A percentile compares a stretch with the other conserved stretches of the same genome.
Evolutionary conservation across 2,113 vertebrate species (phyloP).

Genomic region (Ploceus nigricollis): DNA sequence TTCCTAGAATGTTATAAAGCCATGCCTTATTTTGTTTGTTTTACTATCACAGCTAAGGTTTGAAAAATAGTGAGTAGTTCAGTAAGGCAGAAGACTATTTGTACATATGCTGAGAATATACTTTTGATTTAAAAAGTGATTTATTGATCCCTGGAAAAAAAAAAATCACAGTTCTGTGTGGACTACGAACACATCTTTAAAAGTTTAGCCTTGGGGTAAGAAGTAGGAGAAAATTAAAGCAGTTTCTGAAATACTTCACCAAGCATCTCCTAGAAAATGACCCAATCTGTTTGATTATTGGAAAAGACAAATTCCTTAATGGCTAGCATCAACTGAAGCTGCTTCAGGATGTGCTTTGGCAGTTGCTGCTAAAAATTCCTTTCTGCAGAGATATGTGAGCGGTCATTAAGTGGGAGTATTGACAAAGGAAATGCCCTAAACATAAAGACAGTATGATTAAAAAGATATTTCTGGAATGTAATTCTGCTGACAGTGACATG

Average conservation of each 20-base stretch:
- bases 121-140: slow-evolving; percentile 20
- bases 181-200: background rate
- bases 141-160: slow-evolving; percentile 23
- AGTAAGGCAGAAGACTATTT: background rate
- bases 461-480: background rate
- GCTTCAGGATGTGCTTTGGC: background rate
- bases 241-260: slow-evolving; percentile 39
- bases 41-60: background rate
- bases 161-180: slow-evolving; percentile 21
- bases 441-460: background rate
- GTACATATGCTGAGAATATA: background rate
- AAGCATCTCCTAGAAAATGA: slow-evolving; percentile 34
- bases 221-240: slow-evolving; percentile 50
- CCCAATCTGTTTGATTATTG: slow-evolving; percentile 50
- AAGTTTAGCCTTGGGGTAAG: slow-evolving; percentile 32
- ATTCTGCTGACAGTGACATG: background rate
- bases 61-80: background rate
- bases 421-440: background rate
- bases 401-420: background rate
- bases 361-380: slow-evolving; percentile 24
- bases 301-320: slow-evolving; percentile 52
- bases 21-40: background rate
- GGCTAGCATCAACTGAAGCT: slow-evolving; percentile 1
- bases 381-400: background rate
- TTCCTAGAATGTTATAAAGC: background rate